Evolutionary conservation across 2,888 invertebrate genomes (phyloP), one percentile per base, ranked within the genome.

Genomic region (Dryococelus australis): DNA sequence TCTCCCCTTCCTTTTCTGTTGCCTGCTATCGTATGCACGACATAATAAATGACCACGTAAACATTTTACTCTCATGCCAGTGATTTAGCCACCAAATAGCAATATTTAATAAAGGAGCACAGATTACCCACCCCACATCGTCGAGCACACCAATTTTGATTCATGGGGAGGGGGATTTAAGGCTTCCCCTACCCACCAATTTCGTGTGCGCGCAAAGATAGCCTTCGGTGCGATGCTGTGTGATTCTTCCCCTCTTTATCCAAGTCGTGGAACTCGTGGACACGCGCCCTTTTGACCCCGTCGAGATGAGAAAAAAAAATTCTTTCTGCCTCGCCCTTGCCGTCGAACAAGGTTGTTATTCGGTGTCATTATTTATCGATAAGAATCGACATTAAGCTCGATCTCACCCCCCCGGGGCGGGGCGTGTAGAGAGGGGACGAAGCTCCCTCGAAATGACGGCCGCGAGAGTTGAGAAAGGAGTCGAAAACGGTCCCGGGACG

Each of bases 341-440:
- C 47, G 47, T 47, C 65, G 65, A 65, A 65, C 65, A 65, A 65
- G 65, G 65, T 65, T 65, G 65, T 65, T 65, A 65, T 65, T 65
- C 65, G 24, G 65, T 65, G 65, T 65, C 65, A 65, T 65, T 65
- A 65, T 65, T 65, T 65, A 65, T 65, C 65, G 65, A 65, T 65
- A 65, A 65, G 65, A 65, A 65, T 65, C 65, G 65, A 65, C 65
- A 65, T 65, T 65, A 65, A 10, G 65, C 13, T 35, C 35, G 35
- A 35, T 35, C 65, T 65, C 65, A 65, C 10, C 65, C 65, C 65
- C 24, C 24, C 1, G 65, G 24, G 65, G 20, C 3, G n/a, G 65
- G n/a, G 51, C 51, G 51, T 20, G 51, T 2, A 51, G 47, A 47
- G 47, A 16, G 47, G 47, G 47, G 47, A 6, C 47, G 47, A 47